Evolutionary conservation across 1,140 invertebrate species (phyloP).

Genomic region (Sipha flava): DNA sequence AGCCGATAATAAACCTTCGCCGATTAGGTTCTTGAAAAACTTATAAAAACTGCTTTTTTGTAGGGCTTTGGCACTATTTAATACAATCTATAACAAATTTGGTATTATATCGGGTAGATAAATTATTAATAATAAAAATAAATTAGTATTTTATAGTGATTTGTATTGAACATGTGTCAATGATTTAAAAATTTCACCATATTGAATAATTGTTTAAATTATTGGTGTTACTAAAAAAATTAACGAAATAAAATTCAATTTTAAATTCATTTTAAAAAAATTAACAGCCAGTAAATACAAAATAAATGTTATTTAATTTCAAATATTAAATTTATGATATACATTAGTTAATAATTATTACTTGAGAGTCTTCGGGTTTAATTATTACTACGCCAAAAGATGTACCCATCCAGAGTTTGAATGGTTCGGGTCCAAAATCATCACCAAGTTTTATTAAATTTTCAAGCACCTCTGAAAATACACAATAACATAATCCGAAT

Average conservation of each 20-base stretch:
- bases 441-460: constrained; percentile 35
- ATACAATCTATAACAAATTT: constrained; percentile 34
- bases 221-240: too few species aligned
- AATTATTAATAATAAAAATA: too few species aligned
- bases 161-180: too few species aligned
- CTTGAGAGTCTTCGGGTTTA: constrained; percentile 46
- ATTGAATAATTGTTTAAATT: too few species aligned
- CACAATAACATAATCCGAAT: too few species aligned
- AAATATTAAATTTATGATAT: too few species aligned
- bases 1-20: constrained; percentile 36
- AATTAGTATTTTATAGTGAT: too few species aligned
- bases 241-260: too few species aligned
- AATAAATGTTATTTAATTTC: too few species aligned
- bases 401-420: constrained; percentile 46
- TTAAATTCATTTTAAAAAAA: too few species aligned
- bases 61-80: constrained; percentile 35
- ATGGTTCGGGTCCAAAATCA: constrained; percentile 40
- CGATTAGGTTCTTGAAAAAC: constrained; percentile 35
- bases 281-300: too few species aligned
- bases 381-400: constrained; percentile 44
- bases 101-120: neutral
- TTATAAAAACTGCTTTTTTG: constrained; percentile 35
- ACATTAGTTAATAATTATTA: constrained; percentile 35
- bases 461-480: constrained; percentile 42
- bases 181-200: too few species aligned